Evolutionary conservation across 2,113 vertebrate genomes (phyloP).

Genomic region (Cyprinus carpio): DNA sequence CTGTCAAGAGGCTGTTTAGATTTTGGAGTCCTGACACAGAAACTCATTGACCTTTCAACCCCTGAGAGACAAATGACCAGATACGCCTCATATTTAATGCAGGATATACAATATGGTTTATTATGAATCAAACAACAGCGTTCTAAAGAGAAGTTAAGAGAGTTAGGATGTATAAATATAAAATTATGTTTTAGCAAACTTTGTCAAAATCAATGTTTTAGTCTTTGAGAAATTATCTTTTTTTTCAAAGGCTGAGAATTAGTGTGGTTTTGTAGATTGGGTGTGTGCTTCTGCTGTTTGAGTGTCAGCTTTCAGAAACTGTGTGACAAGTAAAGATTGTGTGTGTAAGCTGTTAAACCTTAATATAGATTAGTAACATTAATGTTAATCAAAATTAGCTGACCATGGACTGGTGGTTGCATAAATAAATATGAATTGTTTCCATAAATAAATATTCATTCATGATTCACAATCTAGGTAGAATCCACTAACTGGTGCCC

Average conservation of each 20-base stretch:
- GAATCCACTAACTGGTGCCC: background rate
- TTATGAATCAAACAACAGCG: background rate
- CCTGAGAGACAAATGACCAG: conserved; percentile 44
- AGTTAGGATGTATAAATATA: background rate
- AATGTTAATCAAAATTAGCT: background rate
- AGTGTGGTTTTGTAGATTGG: too few relatives aligned
- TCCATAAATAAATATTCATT: background rate
- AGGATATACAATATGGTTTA: background rate
- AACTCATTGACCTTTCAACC: conserved; percentile 71
- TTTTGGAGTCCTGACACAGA: conserved; percentile 65
- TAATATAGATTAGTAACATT: background rate
- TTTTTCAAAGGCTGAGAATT: too few relatives aligned
- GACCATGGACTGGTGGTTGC: background rate
- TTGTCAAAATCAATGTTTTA: background rate
- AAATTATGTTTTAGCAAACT: background rate
- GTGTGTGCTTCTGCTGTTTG: too few relatives aligned
- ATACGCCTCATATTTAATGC: conserved; percentile 1
- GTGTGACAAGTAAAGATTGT: too few relatives aligned
- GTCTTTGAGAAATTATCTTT: background rate
- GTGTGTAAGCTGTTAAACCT: too few relatives aligned
- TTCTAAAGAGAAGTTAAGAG: background rate
- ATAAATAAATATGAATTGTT: background rate
- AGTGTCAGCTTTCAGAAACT: too few relatives aligned
- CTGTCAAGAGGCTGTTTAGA: conserved; percentile 69
- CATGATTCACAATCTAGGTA: background rate